Percentiles rank a stretch among this genome's conserved stretches.
Evolutionary conservation across 2,888 invertebrate species (phyloP).

Genomic region (Melangyna quadrimaculata): DNA sequence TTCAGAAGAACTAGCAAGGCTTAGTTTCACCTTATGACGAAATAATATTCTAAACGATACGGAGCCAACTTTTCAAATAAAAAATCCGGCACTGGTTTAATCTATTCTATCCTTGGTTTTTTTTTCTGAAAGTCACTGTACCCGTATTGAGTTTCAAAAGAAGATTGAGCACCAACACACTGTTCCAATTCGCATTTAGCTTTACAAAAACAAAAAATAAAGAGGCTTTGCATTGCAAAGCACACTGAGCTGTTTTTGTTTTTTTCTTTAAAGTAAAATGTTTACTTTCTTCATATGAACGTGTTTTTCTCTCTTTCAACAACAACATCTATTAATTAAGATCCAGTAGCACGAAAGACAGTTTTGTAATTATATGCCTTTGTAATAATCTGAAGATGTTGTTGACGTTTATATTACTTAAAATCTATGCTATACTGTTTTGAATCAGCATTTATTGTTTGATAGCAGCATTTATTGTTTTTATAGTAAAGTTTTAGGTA

Average conservation of each 20-base stretch:
- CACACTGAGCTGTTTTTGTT: neutral
- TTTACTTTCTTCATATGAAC: slow-evolving; percentile 8
- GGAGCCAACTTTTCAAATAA: neutral
- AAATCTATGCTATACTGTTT: neutral
- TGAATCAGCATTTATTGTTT: no score
- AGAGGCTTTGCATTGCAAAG: slow-evolving; percentile 9
- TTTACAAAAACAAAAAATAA: neutral
- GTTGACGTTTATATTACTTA: slow-evolving; percentile 35
- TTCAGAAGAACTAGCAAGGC: no score
- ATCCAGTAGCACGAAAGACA: neutral
- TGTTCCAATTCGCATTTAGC: slow-evolving; percentile 31
- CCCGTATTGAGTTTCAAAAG: slow-evolving; percentile 58
- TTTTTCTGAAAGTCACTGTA: slow-evolving; percentile 12
- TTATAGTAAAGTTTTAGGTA: no score
- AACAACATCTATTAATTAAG: slow-evolving; percentile 23
- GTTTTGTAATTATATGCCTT: slow-evolving; percentile 41
- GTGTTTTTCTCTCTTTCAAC: no score
- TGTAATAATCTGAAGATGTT: slow-evolving; percentile 42
- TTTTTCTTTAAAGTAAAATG: slow-evolving; percentile 16
- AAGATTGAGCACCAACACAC: slow-evolving; percentile 29
- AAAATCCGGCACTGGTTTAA: neutral
- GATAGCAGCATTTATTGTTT: no score
- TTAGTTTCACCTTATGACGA: no score
- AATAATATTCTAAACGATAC: neutral
- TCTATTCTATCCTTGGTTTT: slow-evolving; percentile 30